Evolutionary conservation across 2,797 vertebrate species (phyloP), one percentile per base, ranked within the genome.

Genomic region (Vespertilio murinus): DNA sequence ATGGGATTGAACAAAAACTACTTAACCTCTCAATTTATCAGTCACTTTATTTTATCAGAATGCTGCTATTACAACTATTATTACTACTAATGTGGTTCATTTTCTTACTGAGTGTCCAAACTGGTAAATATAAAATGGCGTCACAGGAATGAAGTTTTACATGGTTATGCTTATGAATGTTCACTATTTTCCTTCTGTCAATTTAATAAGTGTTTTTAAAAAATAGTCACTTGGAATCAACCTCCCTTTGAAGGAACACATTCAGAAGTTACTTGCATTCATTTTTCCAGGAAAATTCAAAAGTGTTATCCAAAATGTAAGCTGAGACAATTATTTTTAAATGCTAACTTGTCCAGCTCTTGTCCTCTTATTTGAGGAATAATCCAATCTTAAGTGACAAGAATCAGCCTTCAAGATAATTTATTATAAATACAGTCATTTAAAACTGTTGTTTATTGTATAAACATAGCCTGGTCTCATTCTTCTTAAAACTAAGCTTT

Each of bases 401-500:
- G 40, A 94, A 71, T 89, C 28, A 96, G 23, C 59, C 82, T 97
- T 96, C 82, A 95, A 91, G 88, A 90, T 95, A 97, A 98, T 97
- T 97, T 97, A 97, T 98, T 97, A 92, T 96, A 96, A 97, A 96
- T 30, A 65, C 25, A 85, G 82, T 97, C 93, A 65, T 96, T 90
- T 95, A 97, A 69, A 85, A 94, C 81, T 28, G n/a, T 65, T 98
- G 94, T 98, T 98, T 98, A 93, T 96, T 98, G 52, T 98, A 94
- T 97, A 98, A 98, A 97, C 95, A 98, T 85, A 59, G 33, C 22
- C 88, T 83, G 95, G 77, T 82, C 1, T 17, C 64, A 96, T 89
- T 97, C 91, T 96, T 96, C 70, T 97, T 97, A 91, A 97, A 97
- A 95, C 56, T 89, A 93, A 94, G 67, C 69, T 96, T 97, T 97